Evolutionary conservation across 2,797 vertebrate genomes (phyloP).

Genomic region (Oceanodroma leucorhoa): DNA sequence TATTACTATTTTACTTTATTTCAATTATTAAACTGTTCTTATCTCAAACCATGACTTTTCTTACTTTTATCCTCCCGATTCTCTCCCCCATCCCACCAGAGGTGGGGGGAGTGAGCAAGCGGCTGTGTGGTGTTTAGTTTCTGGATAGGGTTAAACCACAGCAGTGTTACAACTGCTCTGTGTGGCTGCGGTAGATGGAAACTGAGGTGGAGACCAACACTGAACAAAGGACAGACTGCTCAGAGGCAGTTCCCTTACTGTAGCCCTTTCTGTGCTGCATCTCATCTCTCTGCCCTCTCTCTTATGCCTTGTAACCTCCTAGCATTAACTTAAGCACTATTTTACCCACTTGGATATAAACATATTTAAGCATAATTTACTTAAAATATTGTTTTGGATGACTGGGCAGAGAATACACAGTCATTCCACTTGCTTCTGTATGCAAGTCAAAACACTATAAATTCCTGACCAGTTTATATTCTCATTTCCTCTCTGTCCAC

Average conservation of each 20-base stretch:
- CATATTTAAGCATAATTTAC: not conserved
- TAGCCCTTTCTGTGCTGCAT: not conserved
- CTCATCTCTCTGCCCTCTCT: not conserved
- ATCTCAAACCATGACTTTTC: too few relatives aligned
- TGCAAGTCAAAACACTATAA: not conserved
- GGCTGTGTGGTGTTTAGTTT: too few relatives aligned
- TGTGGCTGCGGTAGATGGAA: not conserved
- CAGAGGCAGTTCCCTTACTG: not conserved
- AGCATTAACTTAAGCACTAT: not conserved
- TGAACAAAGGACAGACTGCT: not conserved
- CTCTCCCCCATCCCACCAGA: too few relatives aligned
- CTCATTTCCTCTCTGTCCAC: not conserved
- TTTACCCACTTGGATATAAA: not conserved
- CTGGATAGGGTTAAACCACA: too few relatives aligned
- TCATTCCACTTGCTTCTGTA: not conserved
- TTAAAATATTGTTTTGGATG: not conserved
- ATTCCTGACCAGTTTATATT: not conserved
- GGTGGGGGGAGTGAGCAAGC: too few relatives aligned
- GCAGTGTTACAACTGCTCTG: not conserved
- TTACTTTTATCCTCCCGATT: too few relatives aligned
- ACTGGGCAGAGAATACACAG: not conserved
- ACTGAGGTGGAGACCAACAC: not conserved
- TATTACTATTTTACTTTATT: too few relatives aligned
- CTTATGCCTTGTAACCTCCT: not conserved
- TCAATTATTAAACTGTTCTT: too few relatives aligned